These are phyloP conservation scores for Lota lota DNA, from an alignment of 2,113 vertebrate genomes.

Conservation along the genomic window DNA sequence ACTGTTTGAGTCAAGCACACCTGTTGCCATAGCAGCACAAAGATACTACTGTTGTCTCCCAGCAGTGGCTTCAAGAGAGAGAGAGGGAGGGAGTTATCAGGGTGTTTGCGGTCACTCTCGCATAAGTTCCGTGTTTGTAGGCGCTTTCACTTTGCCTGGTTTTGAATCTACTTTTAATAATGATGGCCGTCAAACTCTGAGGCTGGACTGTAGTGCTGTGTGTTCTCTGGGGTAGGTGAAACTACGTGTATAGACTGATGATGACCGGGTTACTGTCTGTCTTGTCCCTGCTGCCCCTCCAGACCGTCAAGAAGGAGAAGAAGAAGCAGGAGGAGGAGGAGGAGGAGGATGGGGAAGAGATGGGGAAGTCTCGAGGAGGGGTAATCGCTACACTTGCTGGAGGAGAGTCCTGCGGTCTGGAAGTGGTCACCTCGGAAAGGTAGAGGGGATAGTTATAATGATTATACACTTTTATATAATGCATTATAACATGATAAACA, in stretches of 20 bases:
- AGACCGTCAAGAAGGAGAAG: slow-evolving; percentile 73
- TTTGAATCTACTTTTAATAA: slow-evolving; percentile 52
- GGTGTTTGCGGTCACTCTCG: slow-evolving; percentile 24
- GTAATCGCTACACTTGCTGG: slow-evolving; percentile 40
- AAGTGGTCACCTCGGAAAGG: slow-evolving; percentile 81
- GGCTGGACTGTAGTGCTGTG: neutral
- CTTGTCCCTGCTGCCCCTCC: slow-evolving; percentile 82
- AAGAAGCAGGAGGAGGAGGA: slow-evolving; percentile 27
- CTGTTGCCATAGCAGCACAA: slow-evolving; percentile 77
- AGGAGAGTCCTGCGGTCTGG: slow-evolving; percentile 56
- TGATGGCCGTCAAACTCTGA: neutral
- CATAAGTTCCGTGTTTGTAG: neutral
- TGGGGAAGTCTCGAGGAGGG: slow-evolving; percentile 2
- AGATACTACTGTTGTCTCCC: slow-evolving; percentile 58
- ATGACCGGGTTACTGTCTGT: slow-evolving; percentile 90
- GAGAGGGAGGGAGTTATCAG: slow-evolving; percentile 8
- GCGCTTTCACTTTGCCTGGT: slow-evolving; percentile 22
- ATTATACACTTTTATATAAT: no score
- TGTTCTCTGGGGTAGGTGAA: slow-evolving; percentile 25
- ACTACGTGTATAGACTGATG: slow-evolving; percentile 16
- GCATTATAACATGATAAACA: no score
- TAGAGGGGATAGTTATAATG: slow-evolving; percentile 38
- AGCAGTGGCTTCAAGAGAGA: slow-evolving; percentile 11
- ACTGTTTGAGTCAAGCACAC: slow-evolving; percentile 59
- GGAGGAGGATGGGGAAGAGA: slow-evolving; percentile 42